These are phyloP conservation scores for Uropetala carovei DNA, from an alignment of 2,888 invertebrate genomes.

Conservation along the genomic window DNA sequence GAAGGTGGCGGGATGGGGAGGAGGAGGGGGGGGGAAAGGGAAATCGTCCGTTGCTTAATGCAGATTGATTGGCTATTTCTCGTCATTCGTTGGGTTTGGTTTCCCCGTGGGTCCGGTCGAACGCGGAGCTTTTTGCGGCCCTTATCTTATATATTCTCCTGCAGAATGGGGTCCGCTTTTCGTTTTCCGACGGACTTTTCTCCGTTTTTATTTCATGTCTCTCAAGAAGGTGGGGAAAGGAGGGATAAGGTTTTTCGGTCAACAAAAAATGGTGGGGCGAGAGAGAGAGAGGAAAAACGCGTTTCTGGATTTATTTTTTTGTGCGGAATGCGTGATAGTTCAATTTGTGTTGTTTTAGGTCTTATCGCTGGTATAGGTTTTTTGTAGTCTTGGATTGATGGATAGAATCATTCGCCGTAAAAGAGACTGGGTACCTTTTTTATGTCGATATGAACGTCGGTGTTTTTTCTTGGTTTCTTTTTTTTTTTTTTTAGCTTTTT, in stretches of 20 bases:
- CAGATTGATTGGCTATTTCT: constrained; percentile 46
- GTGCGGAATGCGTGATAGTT: neutral
- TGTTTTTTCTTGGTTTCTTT: neutral
- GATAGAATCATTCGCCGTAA: constrained; percentile 25
- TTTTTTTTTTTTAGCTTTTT: neutral
- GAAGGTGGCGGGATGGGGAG: neutral
- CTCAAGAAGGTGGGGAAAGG: constrained; percentile 25
- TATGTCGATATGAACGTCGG: neutral
- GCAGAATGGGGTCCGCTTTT: neutral
- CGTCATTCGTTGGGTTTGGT: constrained; percentile 6
- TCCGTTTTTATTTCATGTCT: neutral
- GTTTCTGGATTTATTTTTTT: constrained; percentile 7
- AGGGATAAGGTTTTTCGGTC: neutral
- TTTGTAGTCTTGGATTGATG: constrained; percentile 26
- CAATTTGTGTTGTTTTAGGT: constrained; percentile 46
- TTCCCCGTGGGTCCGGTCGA: neutral
- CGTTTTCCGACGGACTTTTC: neutral
- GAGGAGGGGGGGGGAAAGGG: neutral
- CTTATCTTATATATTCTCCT: neutral
- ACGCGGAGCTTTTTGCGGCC: neutral
- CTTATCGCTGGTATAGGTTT: constrained; percentile 5
- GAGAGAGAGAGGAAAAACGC: too few relatives aligned
- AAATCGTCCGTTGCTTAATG: constrained; percentile 58
- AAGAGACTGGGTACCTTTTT: neutral
- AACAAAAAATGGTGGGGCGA: neutral